Evolutionary conservation across 2,113 vertebrate genomes (phyloP).

Genomic region (Ursus arctos): DNA sequence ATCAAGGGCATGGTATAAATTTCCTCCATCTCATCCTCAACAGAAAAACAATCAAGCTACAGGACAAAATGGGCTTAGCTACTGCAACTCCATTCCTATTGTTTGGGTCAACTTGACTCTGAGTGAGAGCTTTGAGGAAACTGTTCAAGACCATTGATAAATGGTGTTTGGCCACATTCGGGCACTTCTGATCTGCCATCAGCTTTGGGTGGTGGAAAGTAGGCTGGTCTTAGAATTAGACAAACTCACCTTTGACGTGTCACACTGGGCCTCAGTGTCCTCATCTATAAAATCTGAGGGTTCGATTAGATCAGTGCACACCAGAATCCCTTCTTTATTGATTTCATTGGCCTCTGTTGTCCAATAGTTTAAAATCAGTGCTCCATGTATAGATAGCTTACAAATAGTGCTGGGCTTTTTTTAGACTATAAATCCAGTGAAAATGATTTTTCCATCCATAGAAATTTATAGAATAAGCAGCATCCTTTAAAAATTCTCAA

Average conservation of each 20-base stretch:
- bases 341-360: background rate
- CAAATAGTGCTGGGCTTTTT: background rate
- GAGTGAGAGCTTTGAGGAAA: conserved; percentile 57
- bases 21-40: background rate
- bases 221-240: background rate
- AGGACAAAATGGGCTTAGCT: background rate
- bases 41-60: conserved; percentile 47
- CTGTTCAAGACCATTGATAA: conserved; percentile 48
- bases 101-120: background rate
- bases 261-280: background rate
- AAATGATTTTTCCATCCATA: conserved; percentile 52
- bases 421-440: background rate
- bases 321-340: background rate
- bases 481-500: conserved; percentile 9
- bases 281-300: background rate
- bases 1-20: background rate
- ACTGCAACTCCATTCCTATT: background rate
- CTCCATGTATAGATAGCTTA: background rate
- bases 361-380: conserved; percentile 15
- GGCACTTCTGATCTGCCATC: background rate
- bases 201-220: background rate
- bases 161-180: background rate
- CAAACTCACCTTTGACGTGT: background rate
- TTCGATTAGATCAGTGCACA: background rate
- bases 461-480: background rate